These are phyloP conservation scores for Trachurus trachurus DNA, from an alignment of 2,797 vertebrate species.

Conservation along the genomic window DNA sequence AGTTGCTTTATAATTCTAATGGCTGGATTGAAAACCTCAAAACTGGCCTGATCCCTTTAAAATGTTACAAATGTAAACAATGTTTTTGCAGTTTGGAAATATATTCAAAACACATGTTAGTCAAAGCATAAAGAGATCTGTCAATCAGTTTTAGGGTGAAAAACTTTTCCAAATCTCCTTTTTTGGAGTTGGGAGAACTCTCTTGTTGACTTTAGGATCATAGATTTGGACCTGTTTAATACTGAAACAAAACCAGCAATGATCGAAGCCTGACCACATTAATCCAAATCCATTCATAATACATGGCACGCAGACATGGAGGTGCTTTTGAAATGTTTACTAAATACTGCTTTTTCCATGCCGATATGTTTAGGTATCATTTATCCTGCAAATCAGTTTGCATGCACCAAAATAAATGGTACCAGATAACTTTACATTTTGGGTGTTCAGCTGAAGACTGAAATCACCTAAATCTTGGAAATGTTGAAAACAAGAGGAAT, in stretches of 20 bases:
- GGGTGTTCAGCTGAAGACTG: conserved; percentile 49
- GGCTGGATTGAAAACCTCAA: not conserved
- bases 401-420: conserved; percentile 47
- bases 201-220: conserved; percentile 13
- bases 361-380: conserved; percentile 53
- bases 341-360: conserved; percentile 37
- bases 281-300: conserved; percentile 12
- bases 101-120: conserved; percentile 25
- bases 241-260: conserved; percentile 21
- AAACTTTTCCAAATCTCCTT: conserved; percentile 16
- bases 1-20: conserved; percentile 1
- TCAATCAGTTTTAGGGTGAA: conserved; percentile 9
- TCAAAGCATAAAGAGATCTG: conserved; percentile 5
- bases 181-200: not conserved
- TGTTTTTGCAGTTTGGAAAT: conserved; percentile 1
- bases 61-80: conserved; percentile 19
- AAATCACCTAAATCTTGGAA: conserved; percentile 22
- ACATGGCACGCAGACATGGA: not conserved
- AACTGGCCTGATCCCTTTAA: not conserved
- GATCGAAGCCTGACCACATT: conserved; percentile 18
- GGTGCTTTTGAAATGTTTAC: conserved; percentile 58
- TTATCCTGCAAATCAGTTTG: conserved; percentile 30
- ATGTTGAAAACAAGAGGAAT: conserved; percentile 5
- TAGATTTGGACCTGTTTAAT: conserved; percentile 16
- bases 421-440: conserved; percentile 41